These are phyloP conservation scores for Plebejus anna DNA, from an alignment of 2,888 invertebrate species.

Conservation along the genomic window DNA sequence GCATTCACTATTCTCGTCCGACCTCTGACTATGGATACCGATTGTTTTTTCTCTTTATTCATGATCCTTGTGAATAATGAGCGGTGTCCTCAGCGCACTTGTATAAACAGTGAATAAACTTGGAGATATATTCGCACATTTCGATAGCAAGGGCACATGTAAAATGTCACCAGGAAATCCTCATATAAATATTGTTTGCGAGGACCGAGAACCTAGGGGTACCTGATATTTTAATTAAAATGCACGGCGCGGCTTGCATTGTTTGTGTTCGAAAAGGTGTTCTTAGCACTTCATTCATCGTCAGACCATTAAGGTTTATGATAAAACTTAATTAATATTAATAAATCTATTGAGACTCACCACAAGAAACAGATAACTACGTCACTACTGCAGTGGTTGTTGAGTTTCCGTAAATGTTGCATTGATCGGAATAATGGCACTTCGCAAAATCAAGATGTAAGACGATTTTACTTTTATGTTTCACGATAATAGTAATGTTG, in stretches of 20 bases:
- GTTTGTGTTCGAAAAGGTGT: slow-evolving; percentile 35
- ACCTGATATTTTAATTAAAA: slow-evolving; percentile 32
- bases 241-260: slow-evolving; percentile 35
- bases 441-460: too few relatives aligned
- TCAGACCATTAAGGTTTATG: slow-evolving; percentile 33
- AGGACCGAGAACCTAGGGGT: slow-evolving; percentile 25
- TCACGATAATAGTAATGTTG: too few relatives aligned
- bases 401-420: neutral
- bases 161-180: slow-evolving; percentile 38
- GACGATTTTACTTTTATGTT: too few relatives aligned
- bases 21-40: slow-evolving; percentile 64
- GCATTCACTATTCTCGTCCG: slow-evolving; percentile 57
- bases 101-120: slow-evolving; percentile 59
- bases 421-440: too few relatives aligned
- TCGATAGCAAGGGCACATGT: slow-evolving; percentile 34
- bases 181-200: slow-evolving; percentile 29
- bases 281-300: slow-evolving; percentile 38
- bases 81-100: slow-evolving; percentile 65
- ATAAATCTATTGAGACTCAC: slow-evolving; percentile 2
- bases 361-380: neutral
- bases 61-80: slow-evolving; percentile 71
- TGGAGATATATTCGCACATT: slow-evolving; percentile 40
- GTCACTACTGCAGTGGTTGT: neutral
- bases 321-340: slow-evolving; percentile 33
- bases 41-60: slow-evolving; percentile 59